Evolutionary conservation across 2,888 invertebrate genomes (phyloP), one percentile per base, ranked within the genome.

Genomic region (Troides aeacus): DNA sequence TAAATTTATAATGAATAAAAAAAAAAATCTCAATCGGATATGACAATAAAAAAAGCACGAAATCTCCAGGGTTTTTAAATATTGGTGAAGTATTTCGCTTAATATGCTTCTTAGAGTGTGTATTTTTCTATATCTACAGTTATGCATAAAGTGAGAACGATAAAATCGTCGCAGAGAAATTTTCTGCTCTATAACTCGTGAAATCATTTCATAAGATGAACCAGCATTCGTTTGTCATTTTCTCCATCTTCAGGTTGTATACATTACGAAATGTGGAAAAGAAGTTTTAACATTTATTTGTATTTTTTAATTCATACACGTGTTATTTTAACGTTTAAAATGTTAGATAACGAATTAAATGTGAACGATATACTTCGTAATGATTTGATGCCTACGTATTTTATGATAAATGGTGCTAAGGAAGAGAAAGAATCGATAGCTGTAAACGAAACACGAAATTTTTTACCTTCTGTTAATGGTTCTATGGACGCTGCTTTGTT

Each of bases 361-460:
- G 86, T 95, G 8, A 93, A 96, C 73, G 96, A 96, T 84, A 95
- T 96, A 78, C 85, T 96, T 36, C 93, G 95, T 18, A 93, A 93
- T n/a, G 94, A 95, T 84, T 90, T 95, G 62, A 94, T 96, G 93
- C 96, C 96, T 0, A 94, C 94, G 0, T 94, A 93, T 73, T 88
- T 96, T 71, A 90, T 96, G 67, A 84, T 93, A 70, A 85, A 92
- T 24, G 91, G 88, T 69, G 83, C 81, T 46, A 74, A 76, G 39
- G 77, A 72, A 65, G 67, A 77, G 1, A 83, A 79, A 64, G 75
- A 75, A 53, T 18, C 53, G 53, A n/a, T 8, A 42, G 67, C 70
- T 17, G 71, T 66, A 42, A 62, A 72, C 4, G 72, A 70, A 66
- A 75, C 73, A 8, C 75, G 71, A 39, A 69, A 73, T 66, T 64